Evolutionary conservation across 2,888 invertebrate genomes (phyloP).

Genomic region (Andrena camellia): DNA sequence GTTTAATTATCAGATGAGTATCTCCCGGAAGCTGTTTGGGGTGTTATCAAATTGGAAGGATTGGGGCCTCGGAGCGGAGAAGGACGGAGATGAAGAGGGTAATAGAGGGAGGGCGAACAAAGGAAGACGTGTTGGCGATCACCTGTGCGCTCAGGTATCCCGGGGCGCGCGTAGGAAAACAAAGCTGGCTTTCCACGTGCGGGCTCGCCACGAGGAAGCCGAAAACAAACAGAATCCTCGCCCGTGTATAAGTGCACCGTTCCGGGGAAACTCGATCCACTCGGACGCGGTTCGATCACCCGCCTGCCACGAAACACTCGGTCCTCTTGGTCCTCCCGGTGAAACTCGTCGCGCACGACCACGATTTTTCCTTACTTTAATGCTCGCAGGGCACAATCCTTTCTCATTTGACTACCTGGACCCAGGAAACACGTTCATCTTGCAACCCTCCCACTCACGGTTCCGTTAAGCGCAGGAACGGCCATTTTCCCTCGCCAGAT

Average conservation of each 20-base stretch:
- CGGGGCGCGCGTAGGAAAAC: slow-evolving; percentile 58
- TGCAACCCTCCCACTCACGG: neutral
- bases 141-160: slow-evolving; percentile 68
- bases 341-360: too few species aligned
- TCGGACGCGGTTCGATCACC: slow-evolving; percentile 64
- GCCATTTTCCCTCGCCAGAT: slow-evolving; percentile 27
- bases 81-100: neutral
- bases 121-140: slow-evolving; percentile 60
- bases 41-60: slow-evolving; percentile 14
- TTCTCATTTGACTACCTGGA: slow-evolving; percentile 13
- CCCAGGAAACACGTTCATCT: neutral
- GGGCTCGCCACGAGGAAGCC: slow-evolving; percentile 26
- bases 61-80: neutral
- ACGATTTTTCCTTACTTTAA: neutral
- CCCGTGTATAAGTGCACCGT: slow-evolving; percentile 37
- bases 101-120: slow-evolving; percentile 41
- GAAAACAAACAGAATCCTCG: slow-evolving; percentile 72
- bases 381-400: slow-evolving; percentile 10
- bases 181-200: slow-evolving; percentile 61
- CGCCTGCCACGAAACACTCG: slow-evolving; percentile 39
- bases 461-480: slow-evolving; percentile 7
- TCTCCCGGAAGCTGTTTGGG: slow-evolving; percentile 12
- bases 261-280: slow-evolving; percentile 63
- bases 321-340: neutral
- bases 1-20: neutral